Percentiles rank a stretch among this genome's conserved stretches.
Conservation (phyloP, 92 coral and sea anemone species). For the Isaurus tuberculatus region DNA sequence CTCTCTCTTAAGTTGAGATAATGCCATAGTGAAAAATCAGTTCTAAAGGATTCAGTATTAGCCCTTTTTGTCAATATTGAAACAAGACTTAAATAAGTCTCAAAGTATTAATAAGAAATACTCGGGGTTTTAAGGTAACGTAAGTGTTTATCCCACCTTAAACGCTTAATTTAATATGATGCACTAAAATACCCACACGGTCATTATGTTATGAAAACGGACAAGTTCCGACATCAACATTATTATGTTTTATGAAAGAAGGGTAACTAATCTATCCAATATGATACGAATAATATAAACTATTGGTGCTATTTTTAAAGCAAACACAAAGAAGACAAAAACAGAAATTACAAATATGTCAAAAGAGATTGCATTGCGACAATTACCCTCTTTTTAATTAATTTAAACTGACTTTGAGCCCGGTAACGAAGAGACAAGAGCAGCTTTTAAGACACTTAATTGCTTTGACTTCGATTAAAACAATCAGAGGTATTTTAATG, state of each 20-base stretch:
- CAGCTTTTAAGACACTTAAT: slow-evolving; percentile 2
- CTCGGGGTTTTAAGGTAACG: not conserved
- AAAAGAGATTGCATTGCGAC: slow-evolving; percentile 23
- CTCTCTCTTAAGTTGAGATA: slow-evolving; percentile 1
- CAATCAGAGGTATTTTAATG: not conserved
- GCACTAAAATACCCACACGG: slow-evolving; percentile 5
- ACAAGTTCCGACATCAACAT: not conserved
- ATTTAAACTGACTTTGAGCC: not conserved
- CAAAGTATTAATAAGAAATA: not conserved
- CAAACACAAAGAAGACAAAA: slow-evolving; percentile 34
- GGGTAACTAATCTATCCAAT: slow-evolving; percentile 26
- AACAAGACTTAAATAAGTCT: not conserved
- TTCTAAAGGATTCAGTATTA: slow-evolving; percentile 2
- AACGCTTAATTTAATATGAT: slow-evolving; percentile 2
- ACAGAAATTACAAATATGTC: slow-evolving; percentile 35
- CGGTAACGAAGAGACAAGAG: slow-evolving; percentile 27
- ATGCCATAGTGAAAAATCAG: not conserved
- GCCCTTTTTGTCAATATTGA: slow-evolving; percentile 18
- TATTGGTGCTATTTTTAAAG: slow-evolving; percentile 40
- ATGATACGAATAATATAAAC: slow-evolving; percentile 30
- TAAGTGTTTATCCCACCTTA: not conserved
- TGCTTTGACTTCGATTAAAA: slow-evolving; percentile 13
- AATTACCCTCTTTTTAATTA: slow-evolving; percentile 47
- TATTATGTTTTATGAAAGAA: not conserved
- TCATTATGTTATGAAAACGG: not conserved